Percentiles rank a stretch among this genome's conserved stretches.
Evolutionary conservation across 2,797 vertebrate species (phyloP).

Genomic region (Dromococcyx pavoninus): DNA sequence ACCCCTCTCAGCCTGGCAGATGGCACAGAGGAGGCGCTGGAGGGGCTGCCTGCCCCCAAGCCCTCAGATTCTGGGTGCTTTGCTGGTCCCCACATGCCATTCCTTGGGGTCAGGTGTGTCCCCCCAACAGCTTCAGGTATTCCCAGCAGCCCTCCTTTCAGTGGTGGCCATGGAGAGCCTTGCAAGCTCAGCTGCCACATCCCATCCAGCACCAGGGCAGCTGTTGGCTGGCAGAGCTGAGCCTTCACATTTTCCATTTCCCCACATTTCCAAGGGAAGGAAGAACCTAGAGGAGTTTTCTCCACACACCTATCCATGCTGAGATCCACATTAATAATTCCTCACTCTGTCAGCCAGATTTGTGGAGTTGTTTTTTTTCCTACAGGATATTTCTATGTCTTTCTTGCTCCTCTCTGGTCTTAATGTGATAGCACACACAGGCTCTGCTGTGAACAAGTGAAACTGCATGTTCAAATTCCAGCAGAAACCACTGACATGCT

Average conservation of each 20-base stretch:
- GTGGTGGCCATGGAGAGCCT: background rate
- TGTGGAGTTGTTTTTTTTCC: background rate
- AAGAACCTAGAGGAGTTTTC: background rate
- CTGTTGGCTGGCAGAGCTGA: background rate
- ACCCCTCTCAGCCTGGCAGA: background rate
- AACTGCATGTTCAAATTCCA: background rate
- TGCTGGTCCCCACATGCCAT: rapidly evolving
- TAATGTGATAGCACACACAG: background rate
- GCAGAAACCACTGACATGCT: constrained; percentile 3
- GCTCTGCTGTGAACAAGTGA: constrained; percentile 30
- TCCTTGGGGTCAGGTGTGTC: background rate
- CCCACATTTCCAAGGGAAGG: background rate
- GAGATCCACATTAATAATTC: constrained; percentile 10
- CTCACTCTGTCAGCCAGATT: background rate
- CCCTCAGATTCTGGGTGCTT: background rate
- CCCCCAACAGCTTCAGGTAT: background rate
- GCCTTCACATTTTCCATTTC: background rate
- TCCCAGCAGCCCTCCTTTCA: background rate
- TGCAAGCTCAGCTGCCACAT: background rate
- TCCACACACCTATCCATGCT: background rate
- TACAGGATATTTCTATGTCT: background rate
- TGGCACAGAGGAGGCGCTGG: rapidly evolving
- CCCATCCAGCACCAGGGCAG: background rate
- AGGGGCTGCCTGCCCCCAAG: background rate
- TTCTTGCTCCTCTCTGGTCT: background rate